Evolutionary conservation across 2,888 invertebrate species (phyloP).

Genomic region (Caenorhabditis sinica): DNA sequence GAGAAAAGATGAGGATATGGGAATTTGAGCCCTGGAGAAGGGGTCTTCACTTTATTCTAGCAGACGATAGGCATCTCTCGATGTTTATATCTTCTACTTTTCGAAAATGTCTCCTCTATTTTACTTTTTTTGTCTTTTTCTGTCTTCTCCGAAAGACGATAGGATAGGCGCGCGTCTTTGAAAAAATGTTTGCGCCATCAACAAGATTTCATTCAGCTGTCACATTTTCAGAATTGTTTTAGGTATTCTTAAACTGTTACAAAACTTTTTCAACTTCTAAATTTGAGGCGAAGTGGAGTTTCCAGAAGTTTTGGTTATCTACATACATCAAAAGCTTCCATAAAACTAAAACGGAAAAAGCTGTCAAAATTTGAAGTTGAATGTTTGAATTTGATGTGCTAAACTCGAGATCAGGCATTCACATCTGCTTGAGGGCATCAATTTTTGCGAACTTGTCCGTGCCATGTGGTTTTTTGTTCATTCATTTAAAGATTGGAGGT

Average conservation of each 20-base stretch:
- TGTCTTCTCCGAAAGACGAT: constrained; percentile 29
- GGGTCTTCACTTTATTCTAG: constrained; percentile 41
- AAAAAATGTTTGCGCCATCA: not conserved
- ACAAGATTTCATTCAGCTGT: not conserved
- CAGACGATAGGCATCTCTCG: constrained; percentile 58
- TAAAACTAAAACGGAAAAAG: not conserved
- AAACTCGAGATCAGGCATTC: constrained; percentile 35
- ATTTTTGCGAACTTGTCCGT: constrained; percentile 17
- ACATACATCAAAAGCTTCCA: not conserved
- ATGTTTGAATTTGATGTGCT: constrained; percentile 35
- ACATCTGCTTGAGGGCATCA: constrained; percentile 36
- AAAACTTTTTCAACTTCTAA: not conserved
- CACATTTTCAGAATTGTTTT: not conserved
- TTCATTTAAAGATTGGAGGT: not conserved
- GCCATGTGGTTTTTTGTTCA: constrained; percentile 40
- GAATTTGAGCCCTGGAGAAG: constrained; percentile 52
- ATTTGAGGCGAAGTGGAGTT: not conserved
- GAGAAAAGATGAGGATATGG: constrained; percentile 58
- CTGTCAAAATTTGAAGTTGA: constrained; percentile 34
- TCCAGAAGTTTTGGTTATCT: not conserved
- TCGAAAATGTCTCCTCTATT: constrained; percentile 28
- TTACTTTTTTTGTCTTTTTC: constrained; percentile 25
- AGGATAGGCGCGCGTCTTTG: not conserved
- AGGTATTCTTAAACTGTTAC: not conserved
- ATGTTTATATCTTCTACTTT: constrained; percentile 53